Percentiles rank a stretch among this genome's conserved stretches.
Conservation (phyloP, 2,888 invertebrate species). For the Platycheirus albimanus region DNA sequence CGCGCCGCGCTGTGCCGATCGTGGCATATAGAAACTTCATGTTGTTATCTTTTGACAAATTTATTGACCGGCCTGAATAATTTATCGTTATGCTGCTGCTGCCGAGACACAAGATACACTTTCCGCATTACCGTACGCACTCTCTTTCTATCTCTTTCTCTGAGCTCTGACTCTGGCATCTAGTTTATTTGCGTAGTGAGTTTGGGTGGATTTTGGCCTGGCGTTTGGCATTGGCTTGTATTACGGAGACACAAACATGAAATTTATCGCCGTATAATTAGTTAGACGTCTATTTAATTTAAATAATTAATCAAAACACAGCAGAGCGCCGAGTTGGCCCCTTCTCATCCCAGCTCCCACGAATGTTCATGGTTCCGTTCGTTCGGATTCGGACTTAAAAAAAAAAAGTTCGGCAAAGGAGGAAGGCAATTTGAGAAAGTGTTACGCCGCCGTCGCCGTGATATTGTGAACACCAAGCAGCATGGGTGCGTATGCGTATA, state of each 20-base stretch:
- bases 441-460: no score
- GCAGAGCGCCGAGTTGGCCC: constrained; percentile 25
- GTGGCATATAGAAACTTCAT: constrained; percentile 67
- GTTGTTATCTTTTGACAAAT: constrained; percentile 76
- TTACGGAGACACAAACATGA: constrained; percentile 75
- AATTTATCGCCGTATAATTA: constrained; percentile 76
- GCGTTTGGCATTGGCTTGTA: constrained; percentile 59
- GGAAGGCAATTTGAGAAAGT: constrained; percentile 60
- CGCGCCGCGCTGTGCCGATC: constrained; percentile 1
- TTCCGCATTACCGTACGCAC: constrained; percentile 52
- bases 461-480: constrained; percentile 19
- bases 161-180: no score
- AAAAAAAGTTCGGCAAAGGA: not conserved
- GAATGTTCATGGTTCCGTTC: constrained; percentile 42
- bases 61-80: constrained; percentile 76
- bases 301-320: constrained; percentile 75
- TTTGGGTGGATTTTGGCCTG: constrained; percentile 29
- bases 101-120: constrained; percentile 38
- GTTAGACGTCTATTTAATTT: constrained; percentile 76
- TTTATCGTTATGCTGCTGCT: constrained; percentile 75
- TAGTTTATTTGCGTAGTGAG: constrained; percentile 5
- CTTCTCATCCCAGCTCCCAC: not conserved
- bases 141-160: constrained; percentile 23
- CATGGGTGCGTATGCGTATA: constrained; percentile 35
- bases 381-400: constrained; percentile 21